A percentile compares a stretch with the other conserved stretches of the same genome.
These are phyloP conservation scores for Asbolus verrucosus DNA, from an alignment of 1,140 invertebrate genomes.

Conservation along the genomic window DNA sequence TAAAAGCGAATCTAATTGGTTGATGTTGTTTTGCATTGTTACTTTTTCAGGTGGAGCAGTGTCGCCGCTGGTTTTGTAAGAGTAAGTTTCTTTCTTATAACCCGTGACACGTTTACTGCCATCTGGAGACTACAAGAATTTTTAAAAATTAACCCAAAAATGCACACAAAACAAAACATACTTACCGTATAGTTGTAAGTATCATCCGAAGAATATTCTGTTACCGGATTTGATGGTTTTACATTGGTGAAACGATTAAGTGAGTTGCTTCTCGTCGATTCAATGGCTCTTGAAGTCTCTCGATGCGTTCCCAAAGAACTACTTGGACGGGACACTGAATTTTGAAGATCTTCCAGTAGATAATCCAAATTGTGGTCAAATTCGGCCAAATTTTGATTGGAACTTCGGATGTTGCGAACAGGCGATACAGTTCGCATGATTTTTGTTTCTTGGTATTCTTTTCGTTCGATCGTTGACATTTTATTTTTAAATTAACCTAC, in stretches of 20 bases:
- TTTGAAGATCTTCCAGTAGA: slow-evolving; percentile 63
- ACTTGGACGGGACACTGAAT: slow-evolving; percentile 61
- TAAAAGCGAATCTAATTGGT: slow-evolving; percentile 68
- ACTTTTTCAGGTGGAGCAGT: slow-evolving; percentile 58
- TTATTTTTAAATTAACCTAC: slow-evolving; percentile 25
- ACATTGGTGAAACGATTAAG: slow-evolving; percentile 57
- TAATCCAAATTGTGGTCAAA: slow-evolving; percentile 64
- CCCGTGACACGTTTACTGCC: slow-evolving; percentile 58
- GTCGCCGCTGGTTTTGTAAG: slow-evolving; percentile 55
- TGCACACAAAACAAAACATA: neutral
- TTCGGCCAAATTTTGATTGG: slow-evolving; percentile 59
- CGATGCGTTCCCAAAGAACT: slow-evolving; percentile 56
- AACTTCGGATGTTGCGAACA: slow-evolving; percentile 51
- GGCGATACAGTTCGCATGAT: slow-evolving; percentile 59
- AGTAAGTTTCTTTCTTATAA: slow-evolving; percentile 63
- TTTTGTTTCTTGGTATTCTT: slow-evolving; percentile 61
- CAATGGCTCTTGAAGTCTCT: slow-evolving; percentile 50
- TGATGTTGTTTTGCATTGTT: slow-evolving; percentile 67
- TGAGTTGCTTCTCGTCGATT: slow-evolving; percentile 55
- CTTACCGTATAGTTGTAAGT: slow-evolving; percentile 61
- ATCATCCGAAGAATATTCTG: slow-evolving; percentile 62
- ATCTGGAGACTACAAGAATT: slow-evolving; percentile 58
- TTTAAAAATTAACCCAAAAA: slow-evolving; percentile 1
- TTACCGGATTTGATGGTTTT: slow-evolving; percentile 60
- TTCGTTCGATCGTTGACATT: slow-evolving; percentile 61